Evolutionary conservation across 1,140 invertebrate genomes (phyloP).

Genomic region (Orius laevigatus): DNA sequence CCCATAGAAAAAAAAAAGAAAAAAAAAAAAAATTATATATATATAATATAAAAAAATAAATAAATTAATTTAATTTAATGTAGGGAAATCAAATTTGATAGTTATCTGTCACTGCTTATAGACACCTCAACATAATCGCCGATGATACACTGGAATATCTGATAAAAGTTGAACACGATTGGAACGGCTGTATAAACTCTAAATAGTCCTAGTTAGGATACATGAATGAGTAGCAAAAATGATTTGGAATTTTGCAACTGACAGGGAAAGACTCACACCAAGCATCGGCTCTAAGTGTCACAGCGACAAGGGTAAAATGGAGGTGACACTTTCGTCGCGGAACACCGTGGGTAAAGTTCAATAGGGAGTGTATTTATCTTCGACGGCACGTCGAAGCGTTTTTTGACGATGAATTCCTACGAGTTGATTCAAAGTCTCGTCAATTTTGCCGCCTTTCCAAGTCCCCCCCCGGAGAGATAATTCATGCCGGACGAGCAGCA

Average conservation of each 20-base stretch:
- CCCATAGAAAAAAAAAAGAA: too few species aligned
- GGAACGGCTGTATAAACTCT: slow-evolving; percentile 71
- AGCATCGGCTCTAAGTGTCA: slow-evolving; percentile 65
- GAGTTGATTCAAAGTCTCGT: too few species aligned
- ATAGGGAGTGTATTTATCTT: too few species aligned
- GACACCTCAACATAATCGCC: slow-evolving; percentile 73
- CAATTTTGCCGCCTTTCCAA: too few species aligned
- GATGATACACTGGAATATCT: slow-evolving; percentile 65
- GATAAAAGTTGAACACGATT: slow-evolving; percentile 63
- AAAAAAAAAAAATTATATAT: too few species aligned
- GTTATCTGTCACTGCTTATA: slow-evolving; percentile 62
- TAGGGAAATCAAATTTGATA: slow-evolving; percentile 58
- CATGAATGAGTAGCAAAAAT: slow-evolving; percentile 31
- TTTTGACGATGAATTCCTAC: too few species aligned
- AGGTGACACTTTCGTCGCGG: slow-evolving; percentile 63
- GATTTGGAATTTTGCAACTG: slow-evolving; percentile 51
- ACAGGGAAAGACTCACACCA: slow-evolving; percentile 53
- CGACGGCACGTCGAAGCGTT: too few species aligned
- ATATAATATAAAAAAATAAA: too few species aligned
- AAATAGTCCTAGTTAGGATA: slow-evolving; percentile 54
- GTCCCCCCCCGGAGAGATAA: too few species aligned
- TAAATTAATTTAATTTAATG: too few species aligned
- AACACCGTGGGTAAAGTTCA: too few species aligned
- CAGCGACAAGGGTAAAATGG: slow-evolving; percentile 67
- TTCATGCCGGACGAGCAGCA: too few species aligned